Evolutionary conservation across 1,140 invertebrate species (phyloP).

Genomic region (Drosophila funebris): DNA sequence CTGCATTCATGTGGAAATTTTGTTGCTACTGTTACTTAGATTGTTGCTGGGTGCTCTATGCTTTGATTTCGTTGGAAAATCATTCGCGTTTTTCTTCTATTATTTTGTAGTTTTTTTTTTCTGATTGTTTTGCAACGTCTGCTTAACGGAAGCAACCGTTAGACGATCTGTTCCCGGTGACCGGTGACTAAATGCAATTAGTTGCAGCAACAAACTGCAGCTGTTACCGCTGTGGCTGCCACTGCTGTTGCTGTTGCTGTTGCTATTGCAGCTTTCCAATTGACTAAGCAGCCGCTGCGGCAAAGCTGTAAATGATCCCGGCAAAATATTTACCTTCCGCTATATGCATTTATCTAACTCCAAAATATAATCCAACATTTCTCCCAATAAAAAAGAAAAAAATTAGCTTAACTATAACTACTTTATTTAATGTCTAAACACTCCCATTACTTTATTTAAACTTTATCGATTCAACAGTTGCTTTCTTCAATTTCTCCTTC

Average conservation of each 20-base stretch:
- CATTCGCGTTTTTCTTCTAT: conserved; percentile 49
- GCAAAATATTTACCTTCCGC: conserved; percentile 47
- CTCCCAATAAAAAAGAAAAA: conserved; percentile 2
- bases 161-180: conserved; percentile 58
- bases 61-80: conserved; percentile 72
- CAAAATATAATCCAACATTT: conserved; percentile 12
- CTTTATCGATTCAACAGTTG: background rate
- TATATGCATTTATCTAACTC: conserved; percentile 6
- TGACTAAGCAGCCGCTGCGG: conserved; percentile 65
- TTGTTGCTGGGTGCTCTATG: conserved; percentile 55
- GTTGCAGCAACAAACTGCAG: conserved; percentile 80
- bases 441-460: conserved; percentile 1
- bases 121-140: conserved; percentile 18
- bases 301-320: conserved; percentile 57
- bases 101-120: conserved; percentile 1
- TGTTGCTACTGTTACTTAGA: conserved; percentile 58
- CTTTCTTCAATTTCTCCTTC: too few species aligned
- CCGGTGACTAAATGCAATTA: conserved; percentile 76
- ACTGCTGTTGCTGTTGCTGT: conserved; percentile 10
- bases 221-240: conserved; percentile 47
- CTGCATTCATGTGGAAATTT: conserved; percentile 59
- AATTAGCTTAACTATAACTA: background rate
- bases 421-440: background rate
- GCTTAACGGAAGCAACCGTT: conserved; percentile 54
- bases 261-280: conserved; percentile 51